Percentiles rank a stretch among this genome's conserved stretches.
Evolutionary conservation across 2,888 invertebrate genomes (phyloP).

Genomic region (Leucophora obtusa): DNA sequence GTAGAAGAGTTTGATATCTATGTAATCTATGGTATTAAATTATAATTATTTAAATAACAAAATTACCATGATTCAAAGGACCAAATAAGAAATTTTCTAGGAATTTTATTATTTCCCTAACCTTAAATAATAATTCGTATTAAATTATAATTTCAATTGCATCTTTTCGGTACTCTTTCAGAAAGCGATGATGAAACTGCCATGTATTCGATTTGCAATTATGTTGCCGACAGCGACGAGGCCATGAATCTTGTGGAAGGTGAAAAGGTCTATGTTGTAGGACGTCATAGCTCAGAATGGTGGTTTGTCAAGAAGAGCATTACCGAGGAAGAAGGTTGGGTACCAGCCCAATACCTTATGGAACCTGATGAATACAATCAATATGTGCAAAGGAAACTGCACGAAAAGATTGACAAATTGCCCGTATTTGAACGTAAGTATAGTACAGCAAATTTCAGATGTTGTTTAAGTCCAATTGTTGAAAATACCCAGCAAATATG

Average conservation of each 20-base stretch:
- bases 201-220: slow-evolving; percentile 90
- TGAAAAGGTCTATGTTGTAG: slow-evolving; percentile 90
- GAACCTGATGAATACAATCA: slow-evolving; percentile 89
- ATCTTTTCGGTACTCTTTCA: slow-evolving; percentile 41
- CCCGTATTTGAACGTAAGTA: slow-evolving; percentile 94
- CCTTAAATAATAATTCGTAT: too few relatives aligned
- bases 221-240: slow-evolving; percentile 91
- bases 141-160: too few relatives aligned
- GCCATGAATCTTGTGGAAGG: slow-evolving; percentile 94
- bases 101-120: too few relatives aligned
- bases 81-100: too few relatives aligned
- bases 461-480: neutral
- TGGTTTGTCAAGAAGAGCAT: slow-evolving; percentile 94
- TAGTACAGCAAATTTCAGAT: neutral
- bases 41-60: neutral
- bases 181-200: slow-evolving; percentile 84
- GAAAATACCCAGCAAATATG: too few relatives aligned
- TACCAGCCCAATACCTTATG: slow-evolving; percentile 93
- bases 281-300: slow-evolving; percentile 92
- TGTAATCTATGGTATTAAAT: too few relatives aligned
- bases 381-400: slow-evolving; percentile 91
- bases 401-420: slow-evolving; percentile 93
- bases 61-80: neutral
- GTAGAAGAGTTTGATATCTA: too few relatives aligned
- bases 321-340: slow-evolving; percentile 95